Evolutionary conservation across 2,113 vertebrate species (phyloP), one percentile per base, ranked within the genome.

Genomic region (Rissa tridactyla): DNA sequence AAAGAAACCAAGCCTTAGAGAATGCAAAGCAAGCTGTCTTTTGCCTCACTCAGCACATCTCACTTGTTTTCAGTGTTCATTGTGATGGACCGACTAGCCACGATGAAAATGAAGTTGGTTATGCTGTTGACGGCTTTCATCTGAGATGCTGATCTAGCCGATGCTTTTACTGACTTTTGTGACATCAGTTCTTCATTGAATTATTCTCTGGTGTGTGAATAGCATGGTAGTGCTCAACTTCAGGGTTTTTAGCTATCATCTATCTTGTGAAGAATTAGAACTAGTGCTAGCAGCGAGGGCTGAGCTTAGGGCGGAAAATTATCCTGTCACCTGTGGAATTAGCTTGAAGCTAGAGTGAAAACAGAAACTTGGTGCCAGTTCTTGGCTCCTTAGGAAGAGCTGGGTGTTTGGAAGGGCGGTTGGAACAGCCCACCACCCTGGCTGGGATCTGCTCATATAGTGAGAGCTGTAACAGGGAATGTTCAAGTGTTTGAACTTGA

Each of bases 41-140:
- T 94, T 81, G 58, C 69, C 47, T 90, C 32, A 44, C 86, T 92
- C 61, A 86, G 88, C 75, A 29, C 42, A 36, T 75, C 51, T 51
- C 2, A 0, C 57, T 62, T 15, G 3, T 32, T 92, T 64, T 32
- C 21, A 7, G 66, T 3, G 1, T 30, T 49, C 8, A 0, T n/a
- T 84, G 65, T 30, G 61, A 30, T 46, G 66, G 52, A 21, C 52
- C 77, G 54, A 55, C 29, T 25, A 40, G 54, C 54, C 54, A 7
- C 0, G 0, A 3, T 32, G 64, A 42, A 15, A 47, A 23, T n/a
- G 49, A 18, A 70, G 60, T 13, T 69, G 77, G 34, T 8, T 21
- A 0, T 71, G 49, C 46, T 76, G 18, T 3, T 52, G 36, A 11
- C 6, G 16, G 61, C 29, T 76, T 79, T 51, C 44, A 12, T 12